Conservation (phyloP, 2,888 invertebrate species). For the Vannuccia rotundouncinata region DNA sequence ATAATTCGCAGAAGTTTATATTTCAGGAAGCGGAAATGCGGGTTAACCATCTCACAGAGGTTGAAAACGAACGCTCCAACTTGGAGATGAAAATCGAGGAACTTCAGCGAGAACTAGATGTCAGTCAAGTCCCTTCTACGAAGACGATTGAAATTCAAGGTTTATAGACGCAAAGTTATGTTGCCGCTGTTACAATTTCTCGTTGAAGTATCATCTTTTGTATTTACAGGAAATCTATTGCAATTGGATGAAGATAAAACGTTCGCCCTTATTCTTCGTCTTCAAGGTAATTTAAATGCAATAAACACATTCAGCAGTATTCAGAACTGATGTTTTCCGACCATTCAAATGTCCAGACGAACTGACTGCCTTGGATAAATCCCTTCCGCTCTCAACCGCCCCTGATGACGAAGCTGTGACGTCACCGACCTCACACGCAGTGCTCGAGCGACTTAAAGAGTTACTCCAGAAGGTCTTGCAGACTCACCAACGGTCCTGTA, state of each 20-base stretch:
- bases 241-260: background rate
- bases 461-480: background rate
- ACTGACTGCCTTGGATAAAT: background rate
- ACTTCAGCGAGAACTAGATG: background rate
- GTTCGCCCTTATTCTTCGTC: background rate
- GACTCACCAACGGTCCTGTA: background rate
- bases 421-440: background rate
- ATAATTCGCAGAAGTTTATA: no score
- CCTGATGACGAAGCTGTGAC: background rate
- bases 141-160: background rate
- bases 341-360: no score
- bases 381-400: background rate
- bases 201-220: no score
- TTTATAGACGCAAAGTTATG: no score
- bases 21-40: background rate
- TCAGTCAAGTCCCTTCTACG: no score
- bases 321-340: no score
- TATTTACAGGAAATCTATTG: background rate
- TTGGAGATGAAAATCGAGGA: background rate
- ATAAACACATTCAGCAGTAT: no score
- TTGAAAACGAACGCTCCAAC: background rate
- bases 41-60: background rate
- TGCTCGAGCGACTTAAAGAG: background rate
- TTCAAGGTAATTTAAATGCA: conserved; percentile 11
- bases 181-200: no score